These are phyloP conservation scores for Syngnathoides biaculeatus DNA, from an alignment of 2,113 vertebrate genomes.

Conservation along the genomic window DNA sequence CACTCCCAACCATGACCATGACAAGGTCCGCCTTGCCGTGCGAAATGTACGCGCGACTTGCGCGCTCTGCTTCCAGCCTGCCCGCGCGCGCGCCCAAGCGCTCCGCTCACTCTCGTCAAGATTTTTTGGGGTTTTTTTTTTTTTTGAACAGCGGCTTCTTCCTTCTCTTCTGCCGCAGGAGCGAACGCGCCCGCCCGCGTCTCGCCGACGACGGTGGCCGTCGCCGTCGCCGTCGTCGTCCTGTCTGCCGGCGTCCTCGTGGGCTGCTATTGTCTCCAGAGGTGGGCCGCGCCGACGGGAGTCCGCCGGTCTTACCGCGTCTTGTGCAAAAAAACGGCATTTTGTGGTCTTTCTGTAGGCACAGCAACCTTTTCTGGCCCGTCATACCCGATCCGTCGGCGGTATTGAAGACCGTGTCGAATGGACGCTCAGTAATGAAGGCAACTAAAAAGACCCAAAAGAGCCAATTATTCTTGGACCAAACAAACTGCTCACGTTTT, in stretches of 20 bases:
- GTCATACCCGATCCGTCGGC: constrained; percentile 52
- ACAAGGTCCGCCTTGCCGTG: too few species aligned
- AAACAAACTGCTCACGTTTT: not conserved
- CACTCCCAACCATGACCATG: too few species aligned
- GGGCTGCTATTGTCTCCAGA: constrained; percentile 61
- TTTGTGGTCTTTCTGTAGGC: constrained; percentile 33
- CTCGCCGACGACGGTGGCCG: constrained; percentile 17
- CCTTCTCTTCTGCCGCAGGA: constrained; percentile 31
- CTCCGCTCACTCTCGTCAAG: too few species aligned
- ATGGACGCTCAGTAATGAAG: constrained; percentile 40
- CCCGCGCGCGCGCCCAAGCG: too few species aligned
- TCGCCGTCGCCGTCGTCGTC: constrained; percentile 46
- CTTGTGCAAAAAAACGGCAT: not conserved
- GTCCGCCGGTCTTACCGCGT: too few species aligned
- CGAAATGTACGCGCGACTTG: too few species aligned
- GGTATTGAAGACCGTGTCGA: constrained; percentile 61
- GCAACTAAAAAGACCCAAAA: constrained; percentile 9
- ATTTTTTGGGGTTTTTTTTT: too few species aligned
- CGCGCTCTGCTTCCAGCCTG: too few species aligned
- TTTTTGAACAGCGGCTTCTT: not conserved
- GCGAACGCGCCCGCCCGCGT: not conserved
- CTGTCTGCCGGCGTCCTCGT: constrained; percentile 48
- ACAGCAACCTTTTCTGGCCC: constrained; percentile 54
- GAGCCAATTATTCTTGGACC: not conserved
- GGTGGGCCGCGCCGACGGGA: too few species aligned